Conservation (phyloP, 2,888 invertebrate species). For the Chymomyza amoena region DNA sequence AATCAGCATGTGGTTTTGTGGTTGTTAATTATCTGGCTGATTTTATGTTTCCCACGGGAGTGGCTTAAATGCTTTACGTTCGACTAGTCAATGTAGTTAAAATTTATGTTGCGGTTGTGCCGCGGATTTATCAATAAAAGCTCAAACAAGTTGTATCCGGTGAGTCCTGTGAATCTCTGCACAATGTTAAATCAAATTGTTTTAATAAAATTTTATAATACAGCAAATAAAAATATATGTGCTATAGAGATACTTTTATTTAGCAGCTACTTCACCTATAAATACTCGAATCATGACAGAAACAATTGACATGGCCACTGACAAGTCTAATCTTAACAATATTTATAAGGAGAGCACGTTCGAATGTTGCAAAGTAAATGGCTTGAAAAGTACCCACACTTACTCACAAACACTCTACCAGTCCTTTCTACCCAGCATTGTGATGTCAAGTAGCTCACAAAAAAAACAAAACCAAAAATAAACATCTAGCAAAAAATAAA, state of each 20-base stretch:
- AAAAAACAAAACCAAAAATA: conserved; percentile 14
- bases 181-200: neutral
- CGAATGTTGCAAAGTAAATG: neutral
- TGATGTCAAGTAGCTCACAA: conserved; percentile 52
- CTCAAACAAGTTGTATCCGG: neutral
- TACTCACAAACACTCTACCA: conserved; percentile 38
- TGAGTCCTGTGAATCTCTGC: no score
- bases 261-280: neutral
- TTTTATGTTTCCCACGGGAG: conserved; percentile 6
- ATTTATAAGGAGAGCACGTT: conserved; percentile 8
- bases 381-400: neutral
- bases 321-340: conserved; percentile 63
- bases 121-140: neutral
- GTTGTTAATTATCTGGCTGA: conserved; percentile 45
- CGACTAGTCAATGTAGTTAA: conserved; percentile 26
- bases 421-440: conserved; percentile 39
- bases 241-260: neutral
- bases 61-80: conserved; percentile 28
- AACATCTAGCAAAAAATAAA: conserved; percentile 27
- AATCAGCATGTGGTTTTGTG: conserved; percentile 44
- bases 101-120: conserved; percentile 33
- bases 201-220: neutral
- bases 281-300: neutral
- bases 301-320: conserved; percentile 66
- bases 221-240: neutral